A percentile compares a stretch with the other conserved stretches of the same genome.
phyloP scores from a whole-genome alignment of 1,140 invertebrate species.

The Zaprionus africanus region DNA sequence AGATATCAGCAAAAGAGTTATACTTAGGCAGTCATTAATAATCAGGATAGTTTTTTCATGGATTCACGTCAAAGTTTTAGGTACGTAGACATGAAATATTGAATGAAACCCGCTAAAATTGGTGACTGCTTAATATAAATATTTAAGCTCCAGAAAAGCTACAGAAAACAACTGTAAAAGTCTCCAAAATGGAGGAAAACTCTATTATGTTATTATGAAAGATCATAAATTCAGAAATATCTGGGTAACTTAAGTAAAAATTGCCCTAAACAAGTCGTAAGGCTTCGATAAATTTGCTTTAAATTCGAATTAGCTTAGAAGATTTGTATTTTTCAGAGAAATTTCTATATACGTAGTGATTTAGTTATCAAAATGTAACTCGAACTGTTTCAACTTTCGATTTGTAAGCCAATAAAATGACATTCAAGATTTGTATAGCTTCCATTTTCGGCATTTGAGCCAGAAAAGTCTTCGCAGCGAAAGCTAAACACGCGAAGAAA shows the following conservation, averaged over 20 bases:
- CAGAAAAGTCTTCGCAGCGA: constrained; percentile 3
- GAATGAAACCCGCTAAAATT: background rate
- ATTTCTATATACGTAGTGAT: background rate
- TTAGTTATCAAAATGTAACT: background rate
- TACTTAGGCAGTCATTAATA: too few relatives aligned
- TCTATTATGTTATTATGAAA: background rate
- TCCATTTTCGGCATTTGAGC: constrained; percentile 15
- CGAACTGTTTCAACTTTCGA: background rate
- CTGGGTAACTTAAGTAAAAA: background rate
- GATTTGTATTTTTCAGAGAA: background rate
- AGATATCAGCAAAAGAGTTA: too few relatives aligned
- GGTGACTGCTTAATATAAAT: background rate
- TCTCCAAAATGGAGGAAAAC: background rate
- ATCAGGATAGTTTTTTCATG: background rate
- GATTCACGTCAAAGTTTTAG: background rate
- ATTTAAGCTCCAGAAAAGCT: background rate
- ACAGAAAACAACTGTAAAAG: background rate
- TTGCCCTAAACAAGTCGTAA: background rate
- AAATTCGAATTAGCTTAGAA: background rate
- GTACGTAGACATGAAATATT: background rate
- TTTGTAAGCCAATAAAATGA: background rate
- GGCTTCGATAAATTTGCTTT: background rate
- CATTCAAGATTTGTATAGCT: constrained; percentile 46
- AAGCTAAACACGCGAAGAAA: constrained; percentile 13
- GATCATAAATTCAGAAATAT: background rate